Evolutionary conservation across 2,797 vertebrate species (phyloP).

Genomic region (Lacerta viridis): DNA sequence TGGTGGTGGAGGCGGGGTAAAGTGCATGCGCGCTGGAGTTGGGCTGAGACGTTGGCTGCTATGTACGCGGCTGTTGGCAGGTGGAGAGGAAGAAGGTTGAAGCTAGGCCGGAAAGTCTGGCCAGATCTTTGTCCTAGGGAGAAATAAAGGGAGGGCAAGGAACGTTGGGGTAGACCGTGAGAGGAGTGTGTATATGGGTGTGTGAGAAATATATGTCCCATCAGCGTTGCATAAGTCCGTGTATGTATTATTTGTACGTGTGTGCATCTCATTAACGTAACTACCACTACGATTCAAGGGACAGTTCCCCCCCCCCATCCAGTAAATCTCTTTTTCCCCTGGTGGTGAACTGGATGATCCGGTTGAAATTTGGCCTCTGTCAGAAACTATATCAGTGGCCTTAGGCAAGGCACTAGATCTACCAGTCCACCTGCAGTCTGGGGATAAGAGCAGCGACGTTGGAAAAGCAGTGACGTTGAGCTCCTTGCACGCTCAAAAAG

Average conservation of each 20-base stretch:
- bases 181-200: not conserved
- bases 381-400: not conserved
- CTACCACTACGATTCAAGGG: not conserved
- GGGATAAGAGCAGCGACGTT: not conserved
- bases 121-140: not conserved
- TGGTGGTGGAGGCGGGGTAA: not conserved
- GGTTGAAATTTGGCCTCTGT: not conserved
- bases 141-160: not conserved
- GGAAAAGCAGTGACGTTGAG: not conserved
- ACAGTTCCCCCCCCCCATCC: no score
- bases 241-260: not conserved
- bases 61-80: conserved; percentile 16
- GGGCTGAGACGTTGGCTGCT: no score
- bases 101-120: conserved; percentile 5
- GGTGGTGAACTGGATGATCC: not conserved
- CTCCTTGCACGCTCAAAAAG: not conserved
- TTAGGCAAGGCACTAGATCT: not conserved
- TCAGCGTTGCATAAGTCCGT: not conserved
- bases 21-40: not conserved
- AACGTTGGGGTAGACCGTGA: not conserved
- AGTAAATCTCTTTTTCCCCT: no score
- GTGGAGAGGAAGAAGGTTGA: conserved; percentile 9
- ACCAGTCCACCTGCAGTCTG: not conserved
- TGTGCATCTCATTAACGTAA: not conserved
- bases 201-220: not conserved